phyloP scores from a whole-genome alignment of 2,797 vertebrate species.

The Oryzias dopingdopingensis region DNA sequence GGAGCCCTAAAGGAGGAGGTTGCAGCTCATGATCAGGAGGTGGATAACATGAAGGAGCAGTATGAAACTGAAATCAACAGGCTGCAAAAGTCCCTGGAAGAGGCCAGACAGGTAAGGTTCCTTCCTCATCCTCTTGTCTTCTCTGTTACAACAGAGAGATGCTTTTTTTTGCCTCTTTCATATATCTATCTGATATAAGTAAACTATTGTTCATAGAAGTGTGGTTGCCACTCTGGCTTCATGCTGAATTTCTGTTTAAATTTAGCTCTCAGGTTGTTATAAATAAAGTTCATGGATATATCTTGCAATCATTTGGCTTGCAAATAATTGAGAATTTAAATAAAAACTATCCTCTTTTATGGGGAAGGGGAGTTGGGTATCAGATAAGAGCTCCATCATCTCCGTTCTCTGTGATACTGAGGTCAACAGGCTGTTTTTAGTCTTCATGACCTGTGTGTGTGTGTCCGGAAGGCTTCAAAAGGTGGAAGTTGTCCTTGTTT shows the following conservation, averaged over 20 bases:
- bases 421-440: constrained; percentile 19
- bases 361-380: neutral
- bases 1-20: constrained; percentile 97
- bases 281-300: neutral
- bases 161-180: neutral
- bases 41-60: constrained; percentile 92
- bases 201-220: too few relatives aligned
- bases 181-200: neutral
- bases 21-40: constrained; percentile 89
- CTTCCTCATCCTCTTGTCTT: neutral
- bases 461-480: constrained; percentile 72
- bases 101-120: constrained; percentile 82
- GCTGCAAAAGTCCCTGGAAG: constrained; percentile 81
- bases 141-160: constrained; percentile 5
- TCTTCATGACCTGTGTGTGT: constrained; percentile 46
- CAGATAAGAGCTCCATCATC: constrained; percentile 4
- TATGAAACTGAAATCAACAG: constrained; percentile 84
- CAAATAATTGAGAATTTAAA: too few relatives aligned
- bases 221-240: neutral
- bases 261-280: neutral
- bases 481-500: constrained; percentile 69
- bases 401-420: neutral
- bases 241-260: neutral
- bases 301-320: too few relatives aligned
- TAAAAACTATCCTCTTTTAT: too few relatives aligned